A percentile compares a stretch with the other conserved stretches of the same genome.
Conservation (phyloP, 2,113 vertebrate species). For the Sus scrofa region DNA sequence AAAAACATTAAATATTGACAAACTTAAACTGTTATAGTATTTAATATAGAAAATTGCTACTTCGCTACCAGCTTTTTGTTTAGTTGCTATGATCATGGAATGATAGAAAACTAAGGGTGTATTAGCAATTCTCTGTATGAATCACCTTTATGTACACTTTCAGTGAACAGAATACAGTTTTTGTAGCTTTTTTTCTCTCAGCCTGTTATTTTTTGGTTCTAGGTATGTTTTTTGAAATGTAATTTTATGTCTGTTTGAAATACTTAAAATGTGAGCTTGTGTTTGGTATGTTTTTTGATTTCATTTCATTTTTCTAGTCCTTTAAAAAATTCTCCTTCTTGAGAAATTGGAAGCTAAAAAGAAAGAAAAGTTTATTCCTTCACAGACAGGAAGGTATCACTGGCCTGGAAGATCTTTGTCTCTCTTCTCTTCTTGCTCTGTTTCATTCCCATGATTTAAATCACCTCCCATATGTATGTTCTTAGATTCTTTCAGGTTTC, state of each 20-base stretch:
- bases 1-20: constrained; percentile 21
- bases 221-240: constrained; percentile 37
- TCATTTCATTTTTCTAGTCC: constrained; percentile 33
- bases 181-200: neutral
- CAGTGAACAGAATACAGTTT: neutral
- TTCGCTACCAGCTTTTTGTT: neutral
- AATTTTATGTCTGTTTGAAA: constrained; percentile 43
- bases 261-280: constrained; percentile 22
- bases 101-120: neutral
- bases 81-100: neutral
- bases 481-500: constrained; percentile 20
- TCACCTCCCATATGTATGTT: neutral
- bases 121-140: neutral
- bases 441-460: constrained; percentile 10
- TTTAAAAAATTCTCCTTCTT: constrained; percentile 16
- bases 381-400: neutral
- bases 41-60: constrained; percentile 30
- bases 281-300: constrained; percentile 39
- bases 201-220: neutral
- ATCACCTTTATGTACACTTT: neutral
- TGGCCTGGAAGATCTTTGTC: neutral
- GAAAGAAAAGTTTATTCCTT: neutral
- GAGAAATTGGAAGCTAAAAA: constrained; percentile 18
- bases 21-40: constrained; percentile 1
- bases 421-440: neutral